Evolutionary conservation across 1,140 invertebrate species (phyloP), one percentile per base, ranked within the genome.

Genomic region (Gryon sp.): DNA sequence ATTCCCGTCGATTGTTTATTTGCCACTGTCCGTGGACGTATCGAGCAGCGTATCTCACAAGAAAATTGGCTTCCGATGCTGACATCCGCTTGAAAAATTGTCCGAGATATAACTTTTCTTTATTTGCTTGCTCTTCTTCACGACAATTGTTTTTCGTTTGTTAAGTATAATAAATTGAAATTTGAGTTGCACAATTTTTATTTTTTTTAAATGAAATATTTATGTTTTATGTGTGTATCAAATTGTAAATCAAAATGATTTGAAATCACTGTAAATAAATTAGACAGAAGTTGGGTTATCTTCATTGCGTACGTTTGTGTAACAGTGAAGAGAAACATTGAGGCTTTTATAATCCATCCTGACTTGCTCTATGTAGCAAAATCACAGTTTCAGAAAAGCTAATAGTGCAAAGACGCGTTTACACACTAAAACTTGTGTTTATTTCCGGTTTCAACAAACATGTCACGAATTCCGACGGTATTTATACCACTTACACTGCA

Each of bases 381-480:
- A 52, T 63, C 59, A 26, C 12, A 50, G 59, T 36, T 63, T 20
- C 12, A 26, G 30, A 62, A 53, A 65, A 65, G 59, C 59, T 63
- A 65, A 65, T 65, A 65, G 28, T 24, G 60, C 46, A 65, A 43
- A 65, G 60, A 53, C 36, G 60, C 60, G 34, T 63, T 63, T 66
- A 12, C 43, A 68, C 15, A 57, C 41, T 52, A 34, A 65, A 65
- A 57, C 63, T 68, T 57, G 22, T 68, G 52, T 68, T 68, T 68
- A 57, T 57, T 55, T 68, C 62, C 62, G 40, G 50, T 55, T 66
- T 40, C 50, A 30, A 69, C 34, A 59, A 59, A 59, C 62, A 36
- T 46, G 62, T 66, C 40, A 55, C 45, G 59, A 52, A 52, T 65
- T 43, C 41, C 32, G 8, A 9, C n/a, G 20, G 41, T 55, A 65